A percentile compares a stretch with the other conserved stretches of the same genome.
Evolutionary conservation across 1,140 invertebrate species (phyloP).

Genomic region (Theocolax elegans): DNA sequence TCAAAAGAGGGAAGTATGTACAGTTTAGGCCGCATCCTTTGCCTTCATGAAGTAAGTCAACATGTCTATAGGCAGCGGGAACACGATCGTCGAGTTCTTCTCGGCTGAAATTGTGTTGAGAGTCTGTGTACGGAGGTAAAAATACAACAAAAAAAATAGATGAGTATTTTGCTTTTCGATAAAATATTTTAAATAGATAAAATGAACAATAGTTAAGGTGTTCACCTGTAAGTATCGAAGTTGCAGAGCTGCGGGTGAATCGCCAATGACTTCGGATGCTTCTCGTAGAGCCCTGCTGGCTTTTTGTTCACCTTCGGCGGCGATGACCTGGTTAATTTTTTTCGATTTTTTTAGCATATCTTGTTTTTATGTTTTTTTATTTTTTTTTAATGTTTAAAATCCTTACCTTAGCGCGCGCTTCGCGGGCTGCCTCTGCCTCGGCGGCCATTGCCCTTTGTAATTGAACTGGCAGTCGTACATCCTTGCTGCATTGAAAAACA

Average conservation of each 20-base stretch:
- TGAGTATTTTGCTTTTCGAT: too few relatives aligned
- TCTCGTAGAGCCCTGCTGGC: constrained; percentile 90
- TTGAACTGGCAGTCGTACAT: constrained; percentile 88
- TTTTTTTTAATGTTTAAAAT: constrained; percentile 49
- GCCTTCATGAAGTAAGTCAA: constrained; percentile 80
- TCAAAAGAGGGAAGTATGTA: too few relatives aligned
- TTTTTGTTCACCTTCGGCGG: constrained; percentile 88
- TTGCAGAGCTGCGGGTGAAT: constrained; percentile 91
- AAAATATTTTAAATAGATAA: not conserved
- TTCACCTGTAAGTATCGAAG: constrained; percentile 69
- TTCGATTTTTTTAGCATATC: too few relatives aligned
- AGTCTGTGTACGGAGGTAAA: constrained; percentile 73
- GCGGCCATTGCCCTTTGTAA: constrained; percentile 92
- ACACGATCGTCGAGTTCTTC: constrained; percentile 98
- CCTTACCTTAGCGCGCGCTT: constrained; percentile 78
- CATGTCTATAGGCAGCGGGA: constrained; percentile 94
- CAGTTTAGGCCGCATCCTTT: constrained; percentile 42
- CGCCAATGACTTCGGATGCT: constrained; percentile 91
- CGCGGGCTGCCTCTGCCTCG: constrained; percentile 88
- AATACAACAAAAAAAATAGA: too few relatives aligned
- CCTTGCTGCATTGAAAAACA: constrained; percentile 76
- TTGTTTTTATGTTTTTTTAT: too few relatives aligned
- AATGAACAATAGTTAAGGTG: not conserved
- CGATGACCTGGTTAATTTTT: constrained; percentile 74
- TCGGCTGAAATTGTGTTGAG: constrained; percentile 95